Base-by-base conservation (phyloP, 1,140 invertebrate species). In the Chlorops oryzae region DNA sequence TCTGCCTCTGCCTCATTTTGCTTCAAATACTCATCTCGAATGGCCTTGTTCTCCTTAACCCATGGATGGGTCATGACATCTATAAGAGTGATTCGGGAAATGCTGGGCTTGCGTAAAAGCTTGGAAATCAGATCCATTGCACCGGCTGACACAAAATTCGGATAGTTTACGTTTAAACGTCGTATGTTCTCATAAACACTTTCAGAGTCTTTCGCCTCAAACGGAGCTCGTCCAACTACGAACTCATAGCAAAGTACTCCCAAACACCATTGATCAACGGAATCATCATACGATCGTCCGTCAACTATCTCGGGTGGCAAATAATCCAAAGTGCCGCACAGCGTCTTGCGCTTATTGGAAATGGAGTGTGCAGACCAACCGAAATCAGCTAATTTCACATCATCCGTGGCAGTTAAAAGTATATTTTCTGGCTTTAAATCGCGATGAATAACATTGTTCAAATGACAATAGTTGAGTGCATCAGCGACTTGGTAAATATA, bases 161-260 rank as follows among this genome's bases (percentile, higher is more conserved):
- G 92, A 76, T 87, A 96, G 7, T 73, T 61, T 50, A 94, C 79
- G 48, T 87, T 79, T 5, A 92, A 70, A 24, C 75, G 77, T 20
- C 78, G 76, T 56, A 98, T 98, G 62, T 84, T 85, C 4, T 75
- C 70, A 69, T 96, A 96, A 2, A 95, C 98, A 53, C 84, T 83
- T 49, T 90, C 83, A 47, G 84, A 75, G 3, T 77, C 78, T 32
- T 85, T 79, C 46, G 86, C 86, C 60, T 96, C 88, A 69, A 99
- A 99, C 18, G 96, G 95, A n/a, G 95, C 92, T 45, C 79, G 81
- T 0, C 95, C 95, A 4, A 90, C 88, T 0, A 98, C 76, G 74
- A 98, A 96, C 76, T 98, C 96, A 67, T 95, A 99, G 57, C 90
- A 88, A 0, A 98, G 76, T 28, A 98, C 85, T 23, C 96, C 96